Conservation (phyloP, 2,888 invertebrate species). For the Protophormia terraenovae region DNA sequence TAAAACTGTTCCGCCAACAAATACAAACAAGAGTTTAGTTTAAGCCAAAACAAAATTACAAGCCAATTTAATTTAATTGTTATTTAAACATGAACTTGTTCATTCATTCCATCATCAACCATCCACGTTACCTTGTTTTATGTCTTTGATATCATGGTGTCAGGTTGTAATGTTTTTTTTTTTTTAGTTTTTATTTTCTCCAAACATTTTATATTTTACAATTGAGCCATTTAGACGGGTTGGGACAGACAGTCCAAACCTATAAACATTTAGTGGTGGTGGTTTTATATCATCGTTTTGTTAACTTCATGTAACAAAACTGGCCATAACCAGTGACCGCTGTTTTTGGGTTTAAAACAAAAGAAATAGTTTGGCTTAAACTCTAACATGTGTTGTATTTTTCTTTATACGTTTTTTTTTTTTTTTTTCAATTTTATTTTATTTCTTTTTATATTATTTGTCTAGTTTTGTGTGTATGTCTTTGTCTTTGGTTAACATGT, state of each 20-base stretch:
- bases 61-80: conserved; percentile 66
- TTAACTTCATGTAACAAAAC: conserved; percentile 1
- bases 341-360: conserved; percentile 63
- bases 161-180: conserved; percentile 45
- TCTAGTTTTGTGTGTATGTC: background rate
- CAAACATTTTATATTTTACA: conserved; percentile 15
- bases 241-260: background rate
- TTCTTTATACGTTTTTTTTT: background rate
- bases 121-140: background rate
- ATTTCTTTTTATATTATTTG: conserved; percentile 13
- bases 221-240: conserved; percentile 37
- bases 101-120: background rate
- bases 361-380: conserved; percentile 35
- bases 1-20: conserved; percentile 51
- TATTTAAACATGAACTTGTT: conserved; percentile 63
- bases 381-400: conserved; percentile 58
- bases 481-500: conserved; percentile 28
- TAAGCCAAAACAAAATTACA: conserved; percentile 47
- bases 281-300: conserved; percentile 35
- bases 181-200: background rate
- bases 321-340: conserved; percentile 62
- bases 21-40: background rate
- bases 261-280: conserved; percentile 45
- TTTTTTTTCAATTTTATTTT: conserved; percentile 2
- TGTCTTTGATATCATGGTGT: conserved; percentile 37